These are phyloP conservation scores for Creontiades dilutus DNA, from an alignment of 2,888 invertebrate species.

Conservation along the genomic window DNA sequence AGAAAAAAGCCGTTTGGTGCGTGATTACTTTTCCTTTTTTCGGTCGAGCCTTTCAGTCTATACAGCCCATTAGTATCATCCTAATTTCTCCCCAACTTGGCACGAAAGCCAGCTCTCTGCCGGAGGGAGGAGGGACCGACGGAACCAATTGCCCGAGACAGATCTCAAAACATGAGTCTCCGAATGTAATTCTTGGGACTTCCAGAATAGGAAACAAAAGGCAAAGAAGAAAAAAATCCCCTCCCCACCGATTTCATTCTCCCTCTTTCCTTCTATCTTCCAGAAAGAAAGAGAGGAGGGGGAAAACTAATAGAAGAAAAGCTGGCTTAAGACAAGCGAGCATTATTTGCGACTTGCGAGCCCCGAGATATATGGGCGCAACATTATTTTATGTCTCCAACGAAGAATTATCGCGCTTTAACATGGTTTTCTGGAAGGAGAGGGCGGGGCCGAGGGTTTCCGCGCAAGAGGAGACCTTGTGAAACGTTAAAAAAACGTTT, in stretches of 20 bases:
- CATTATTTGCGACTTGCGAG: conserved; percentile 65
- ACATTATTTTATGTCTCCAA: conserved; percentile 65
- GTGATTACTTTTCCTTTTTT: neutral
- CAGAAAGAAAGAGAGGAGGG: neutral
- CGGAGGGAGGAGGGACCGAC: neutral
- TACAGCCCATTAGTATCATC: conserved; percentile 55
- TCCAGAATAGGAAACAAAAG: conserved; percentile 54
- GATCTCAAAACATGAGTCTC: conserved; percentile 63
- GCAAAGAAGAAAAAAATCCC: conserved; percentile 30
- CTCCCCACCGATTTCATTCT: neutral
- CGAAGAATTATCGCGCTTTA: conserved; percentile 69
- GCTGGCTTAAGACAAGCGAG: conserved; percentile 70
- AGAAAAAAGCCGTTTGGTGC: neutral
- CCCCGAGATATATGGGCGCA: conserved; percentile 61
- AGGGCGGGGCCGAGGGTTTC: neutral
- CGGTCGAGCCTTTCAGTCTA: conserved; percentile 41
- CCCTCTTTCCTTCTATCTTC: neutral
- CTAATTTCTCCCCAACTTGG: conserved; percentile 50
- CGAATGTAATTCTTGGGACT: conserved; percentile 44
- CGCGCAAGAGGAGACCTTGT: conserved; percentile 31
- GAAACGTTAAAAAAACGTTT: conserved; percentile 63
- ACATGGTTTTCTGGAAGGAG: conserved; percentile 51
- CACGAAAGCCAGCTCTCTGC: conserved; percentile 23
- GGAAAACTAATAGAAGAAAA: conserved; percentile 70
- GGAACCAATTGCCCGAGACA: conserved; percentile 55